A percentile compares a stretch with the other conserved stretches of the same genome.
phyloP scores from a whole-genome alignment of 1,140 invertebrate species.

The Coelopa frigida region DNA sequence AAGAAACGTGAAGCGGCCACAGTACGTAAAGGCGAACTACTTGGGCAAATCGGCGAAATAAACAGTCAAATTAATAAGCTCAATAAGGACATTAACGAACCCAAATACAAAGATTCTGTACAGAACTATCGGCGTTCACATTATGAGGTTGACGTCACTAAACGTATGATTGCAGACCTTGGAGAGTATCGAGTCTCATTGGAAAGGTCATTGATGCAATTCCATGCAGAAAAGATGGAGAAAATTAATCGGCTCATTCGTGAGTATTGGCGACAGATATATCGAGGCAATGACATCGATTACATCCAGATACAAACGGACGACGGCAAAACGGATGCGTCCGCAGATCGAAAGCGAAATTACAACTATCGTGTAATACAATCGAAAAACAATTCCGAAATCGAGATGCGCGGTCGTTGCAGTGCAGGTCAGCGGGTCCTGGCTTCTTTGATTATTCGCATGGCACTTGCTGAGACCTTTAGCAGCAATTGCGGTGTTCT shows the following conservation, averaged over 20 bases:
- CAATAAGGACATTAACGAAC: conserved; percentile 52
- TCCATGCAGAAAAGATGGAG: conserved; percentile 76
- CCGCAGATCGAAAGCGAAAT: conserved; percentile 53
- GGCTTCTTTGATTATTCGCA: conserved; percentile 88
- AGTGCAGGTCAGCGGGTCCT: conserved; percentile 96
- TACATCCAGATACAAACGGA: conserved; percentile 72
- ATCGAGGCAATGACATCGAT: conserved; percentile 83
- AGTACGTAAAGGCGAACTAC: conserved; percentile 44
- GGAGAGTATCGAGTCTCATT: conserved; percentile 73
- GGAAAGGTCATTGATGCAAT: conserved; percentile 73
- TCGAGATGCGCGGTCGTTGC: conserved; percentile 94
- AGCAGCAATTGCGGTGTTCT: conserved; percentile 86
- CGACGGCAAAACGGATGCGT: conserved; percentile 47
- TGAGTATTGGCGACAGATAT: conserved; percentile 84
- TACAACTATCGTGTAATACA: conserved; percentile 89
- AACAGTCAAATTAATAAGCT: conserved; percentile 45
- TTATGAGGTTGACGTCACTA: conserved; percentile 52
- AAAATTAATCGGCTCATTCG: conserved; percentile 86
- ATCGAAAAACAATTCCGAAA: conserved; percentile 66
- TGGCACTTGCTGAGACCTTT: conserved; percentile 95
- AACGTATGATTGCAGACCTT: conserved; percentile 61
- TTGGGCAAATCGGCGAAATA: conserved; percentile 47
- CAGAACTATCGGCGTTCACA: conserved; percentile 52
- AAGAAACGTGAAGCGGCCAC: conserved; percentile 39
- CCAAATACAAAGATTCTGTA: conserved; percentile 54